These are phyloP conservation scores for Chrysodeixis includens DNA, from an alignment of 2,888 invertebrate species.

Conservation along the genomic window DNA sequence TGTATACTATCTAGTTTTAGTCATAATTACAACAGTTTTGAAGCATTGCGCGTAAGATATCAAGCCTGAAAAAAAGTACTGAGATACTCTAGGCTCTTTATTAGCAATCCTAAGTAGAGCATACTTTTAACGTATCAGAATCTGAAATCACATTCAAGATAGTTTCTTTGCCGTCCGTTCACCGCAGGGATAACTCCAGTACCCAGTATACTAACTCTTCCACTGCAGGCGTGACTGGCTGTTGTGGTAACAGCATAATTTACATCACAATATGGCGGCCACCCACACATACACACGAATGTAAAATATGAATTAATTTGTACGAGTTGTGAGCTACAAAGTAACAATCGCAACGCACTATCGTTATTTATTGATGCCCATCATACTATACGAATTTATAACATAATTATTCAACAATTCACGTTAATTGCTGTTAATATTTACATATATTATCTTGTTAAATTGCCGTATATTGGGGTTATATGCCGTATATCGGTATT, in stretches of 20 bases:
- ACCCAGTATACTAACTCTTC: conserved; percentile 14
- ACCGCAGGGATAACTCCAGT: neutral
- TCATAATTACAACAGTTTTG: no score
- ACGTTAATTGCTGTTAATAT: conserved; percentile 18
- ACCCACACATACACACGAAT: conserved; percentile 24
- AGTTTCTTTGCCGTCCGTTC: neutral
- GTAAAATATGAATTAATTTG: conserved; percentile 24
- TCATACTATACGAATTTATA: conserved; percentile 26
- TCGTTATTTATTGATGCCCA: conserved; percentile 23
- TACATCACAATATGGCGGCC: conserved; percentile 29
- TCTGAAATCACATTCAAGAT: neutral
- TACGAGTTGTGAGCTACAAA: conserved; percentile 23
- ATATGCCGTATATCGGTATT: conserved; percentile 3
- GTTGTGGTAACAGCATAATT: conserved; percentile 21
- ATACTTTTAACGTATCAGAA: no score
- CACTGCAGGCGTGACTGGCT: conserved; percentile 13
- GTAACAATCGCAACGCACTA: conserved; percentile 6
- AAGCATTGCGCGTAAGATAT: no score
- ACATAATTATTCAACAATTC: conserved; percentile 22
- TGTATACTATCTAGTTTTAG: no score
- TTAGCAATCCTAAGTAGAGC: no score
- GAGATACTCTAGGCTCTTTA: no score
- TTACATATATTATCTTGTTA: conserved; percentile 21
- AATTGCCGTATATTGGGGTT: conserved; percentile 16
- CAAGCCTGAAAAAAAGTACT: no score